Base-by-base conservation (phyloP, 2,797 vertebrate genomes). In the Acrossocheilus wenchowensis region DNA sequence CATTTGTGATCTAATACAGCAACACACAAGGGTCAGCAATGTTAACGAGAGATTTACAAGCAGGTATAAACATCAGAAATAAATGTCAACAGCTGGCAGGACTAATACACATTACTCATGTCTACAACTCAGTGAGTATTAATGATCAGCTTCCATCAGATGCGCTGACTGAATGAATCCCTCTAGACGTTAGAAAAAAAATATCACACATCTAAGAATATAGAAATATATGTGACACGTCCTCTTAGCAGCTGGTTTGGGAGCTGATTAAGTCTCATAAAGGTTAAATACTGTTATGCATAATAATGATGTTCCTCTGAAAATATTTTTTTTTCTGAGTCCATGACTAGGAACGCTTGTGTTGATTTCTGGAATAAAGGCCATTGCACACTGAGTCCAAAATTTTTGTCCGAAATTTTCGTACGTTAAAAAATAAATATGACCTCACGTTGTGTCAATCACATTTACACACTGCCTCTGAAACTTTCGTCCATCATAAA, bases 31-130 rank as follows among this genome's bases (percentile, higher is more conserved):
- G 92, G 93, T 93, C 93, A 92, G 90, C 92, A 82, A 86, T 92
- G 94, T 94, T 94, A 94, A 94, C 93, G 93, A 94, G 86, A 89
- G 88, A 92, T 92, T 94, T 92, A 90, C 91, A 91, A 88, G 89
- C 91, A 92, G 89, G 92, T 88, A 82, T 90, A 89, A 89, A 74
- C 92, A 90, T 92, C 90, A 88, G 87, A 90, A 91, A 92, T 91
- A 90, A 91, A 94, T 89, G 88, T 90, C 89, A 91, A 85, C 92
- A 93, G 93, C 92, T 91, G 93, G 78, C 88, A 30, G 82, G 87
- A 89, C 88, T 93, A 86, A 92, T 92, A 90, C 88, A 89, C 88
- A 89, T 92, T 82, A 83, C 83, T 84, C 84, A 80, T 86, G 68
- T 60, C 43, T 57, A 57, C 7, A 57, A 57, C 19, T 60, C 57